Base-by-base conservation (phyloP, 2,888 invertebrate genomes). In the Microplitis manilae region DNA sequence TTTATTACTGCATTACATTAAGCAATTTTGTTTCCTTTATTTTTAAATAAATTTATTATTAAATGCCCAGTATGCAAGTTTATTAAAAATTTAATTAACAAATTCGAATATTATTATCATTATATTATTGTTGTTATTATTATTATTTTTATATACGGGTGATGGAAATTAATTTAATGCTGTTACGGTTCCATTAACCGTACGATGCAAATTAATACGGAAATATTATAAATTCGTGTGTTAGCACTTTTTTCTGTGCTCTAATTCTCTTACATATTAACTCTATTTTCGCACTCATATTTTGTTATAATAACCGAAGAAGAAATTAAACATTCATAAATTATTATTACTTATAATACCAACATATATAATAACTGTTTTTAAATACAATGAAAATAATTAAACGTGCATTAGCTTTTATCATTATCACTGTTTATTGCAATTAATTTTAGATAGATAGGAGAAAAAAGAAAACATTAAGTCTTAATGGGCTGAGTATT, bases 181-280 rank as follows among this genome's bases (percentile, higher is more conserved):
- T 30, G 9, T 20, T 15, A 2, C 13, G 9, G 39, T 69, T 69
- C 8, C 62, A 76, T 73, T 76, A 68, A 20, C 41, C 65, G 30
- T 50, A 50, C 6, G 9, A 71, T 73, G 76, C 68, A 76, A 73
- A 76, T 76, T 76, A 76, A 76, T 72, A 72, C 76, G 76, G 72
- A 73, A 76, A 76, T 76, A 60, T 71, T 68, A 60, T 76, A 67
- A 68, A 76, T 72, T 72, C 59, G 62, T 41, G 68, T 41, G 68
- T 67, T 39, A 59, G 41, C 62, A 72, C 65, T 67, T 74, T 59
- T 62, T 59, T 62, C 40, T 59, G 39, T 20, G 41, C 68, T 62
- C 61, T 73, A 65, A 20, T 40, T 68, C 61, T 73, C 68, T 60
- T 20, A 15, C 50, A 65, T 13, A 15, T 20, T 68, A 62, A 15